These are phyloP conservation scores for Chirona hameri DNA, from an alignment of 2,888 invertebrate genomes.

Conservation along the genomic window DNA sequence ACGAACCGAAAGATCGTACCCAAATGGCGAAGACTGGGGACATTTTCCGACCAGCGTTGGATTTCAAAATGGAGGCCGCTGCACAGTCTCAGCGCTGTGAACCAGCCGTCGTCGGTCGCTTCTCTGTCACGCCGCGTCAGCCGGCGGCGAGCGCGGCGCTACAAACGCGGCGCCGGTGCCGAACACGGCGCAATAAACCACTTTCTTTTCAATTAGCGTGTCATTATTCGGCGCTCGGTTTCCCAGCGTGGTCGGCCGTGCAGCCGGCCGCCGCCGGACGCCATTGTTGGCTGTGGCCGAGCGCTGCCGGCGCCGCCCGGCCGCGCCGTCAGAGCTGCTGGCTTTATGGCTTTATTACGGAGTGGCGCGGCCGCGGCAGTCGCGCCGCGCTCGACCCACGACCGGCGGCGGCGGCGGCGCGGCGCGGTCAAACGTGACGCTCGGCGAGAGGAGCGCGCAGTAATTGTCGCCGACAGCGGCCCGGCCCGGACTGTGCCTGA, in stretches of 20 bases:
- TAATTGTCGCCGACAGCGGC: neutral
- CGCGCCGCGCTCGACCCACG: neutral
- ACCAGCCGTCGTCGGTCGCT: too few species aligned
- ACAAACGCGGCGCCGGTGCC: neutral
- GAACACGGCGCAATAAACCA: conserved; percentile 12
- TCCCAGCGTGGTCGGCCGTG: conserved; percentile 10
- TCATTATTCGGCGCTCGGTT: conserved; percentile 13
- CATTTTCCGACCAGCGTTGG: too few species aligned
- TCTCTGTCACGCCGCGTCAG: too few species aligned
- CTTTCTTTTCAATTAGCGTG: conserved; percentile 29
- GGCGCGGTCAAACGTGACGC: too few species aligned
- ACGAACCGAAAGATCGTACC: too few species aligned
- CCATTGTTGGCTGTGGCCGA: neutral
- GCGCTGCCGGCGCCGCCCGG: neutral
- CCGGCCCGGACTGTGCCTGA: neutral
- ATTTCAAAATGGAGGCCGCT: neutral
- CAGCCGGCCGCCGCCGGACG: neutral
- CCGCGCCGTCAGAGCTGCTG: neutral
- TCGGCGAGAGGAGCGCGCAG: neutral
- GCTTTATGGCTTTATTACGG: conserved; percentile 25
- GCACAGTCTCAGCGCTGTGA: neutral
- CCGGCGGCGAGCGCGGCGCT: neutral
- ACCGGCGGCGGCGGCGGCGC: neutral
- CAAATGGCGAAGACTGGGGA: too few species aligned
- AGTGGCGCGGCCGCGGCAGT: neutral